Evolutionary conservation across 2,888 invertebrate genomes (phyloP).

Genomic region (Temnothorax rugatulus): DNA sequence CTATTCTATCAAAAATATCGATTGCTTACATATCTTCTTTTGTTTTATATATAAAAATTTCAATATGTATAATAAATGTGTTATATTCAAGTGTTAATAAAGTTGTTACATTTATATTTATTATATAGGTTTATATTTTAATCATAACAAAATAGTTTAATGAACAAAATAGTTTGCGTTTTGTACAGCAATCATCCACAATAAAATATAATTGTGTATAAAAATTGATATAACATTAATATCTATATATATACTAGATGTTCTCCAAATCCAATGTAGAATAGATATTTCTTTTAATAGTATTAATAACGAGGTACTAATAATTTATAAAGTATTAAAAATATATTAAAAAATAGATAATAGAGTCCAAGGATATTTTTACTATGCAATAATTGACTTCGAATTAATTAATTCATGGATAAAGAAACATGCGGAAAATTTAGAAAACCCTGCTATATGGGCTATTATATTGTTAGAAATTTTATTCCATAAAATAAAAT

Average conservation of each 20-base stretch:
- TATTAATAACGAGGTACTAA: neutral
- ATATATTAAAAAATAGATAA: slow-evolving; percentile 12
- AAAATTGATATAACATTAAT: slow-evolving; percentile 9
- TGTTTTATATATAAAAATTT: slow-evolving; percentile 19
- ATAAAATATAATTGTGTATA: neutral
- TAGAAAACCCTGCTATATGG: neutral
- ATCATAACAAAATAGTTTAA: neutral
- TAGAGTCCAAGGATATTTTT: neutral
- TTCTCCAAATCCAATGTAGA: neutral
- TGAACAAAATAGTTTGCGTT: neutral
- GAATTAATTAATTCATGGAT: neutral
- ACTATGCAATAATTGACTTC: neutral
- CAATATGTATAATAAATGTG: slow-evolving; percentile 11
- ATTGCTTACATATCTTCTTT: slow-evolving; percentile 13
- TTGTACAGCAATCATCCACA: neutral
- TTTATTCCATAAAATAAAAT: neutral
- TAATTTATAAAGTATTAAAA: neutral
- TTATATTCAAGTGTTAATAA: slow-evolving; percentile 14
- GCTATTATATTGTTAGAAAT: neutral
- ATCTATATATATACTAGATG: no score
- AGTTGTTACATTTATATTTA: neutral
- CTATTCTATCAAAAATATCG: slow-evolving; percentile 40
- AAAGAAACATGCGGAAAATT: neutral
- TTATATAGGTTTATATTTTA: neutral
- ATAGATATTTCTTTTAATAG: neutral